A percentile compares a stretch with the other conserved stretches of the same genome.
These are phyloP conservation scores for Smutsia temminckii DNA, from an alignment of 2,797 vertebrate genomes.

Conservation along the genomic window DNA sequence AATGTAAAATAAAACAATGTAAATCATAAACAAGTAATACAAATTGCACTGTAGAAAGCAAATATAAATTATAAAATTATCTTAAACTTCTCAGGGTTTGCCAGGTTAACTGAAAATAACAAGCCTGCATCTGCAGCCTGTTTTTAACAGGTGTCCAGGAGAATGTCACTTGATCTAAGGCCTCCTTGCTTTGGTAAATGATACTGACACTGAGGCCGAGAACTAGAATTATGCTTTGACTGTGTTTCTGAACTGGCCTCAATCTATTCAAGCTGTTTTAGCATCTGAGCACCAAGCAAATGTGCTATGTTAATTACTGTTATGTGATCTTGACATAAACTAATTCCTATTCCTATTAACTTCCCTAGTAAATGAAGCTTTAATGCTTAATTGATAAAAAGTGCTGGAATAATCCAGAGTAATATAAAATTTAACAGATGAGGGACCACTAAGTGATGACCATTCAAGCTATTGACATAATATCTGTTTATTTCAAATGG, in stretches of 20 bases:
- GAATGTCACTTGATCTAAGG: constrained; percentile 81
- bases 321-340: constrained; percentile 61
- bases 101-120: constrained; percentile 48
- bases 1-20: constrained; percentile 73
- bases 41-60: constrained; percentile 79
- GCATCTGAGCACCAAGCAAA: constrained; percentile 57
- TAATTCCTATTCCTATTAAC: constrained; percentile 68
- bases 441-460: background rate
- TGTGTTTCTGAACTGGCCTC: constrained; percentile 67
- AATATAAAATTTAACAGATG: constrained; percentile 69
- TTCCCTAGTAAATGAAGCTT: constrained; percentile 62
- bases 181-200: constrained; percentile 83
- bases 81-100: constrained; percentile 74
- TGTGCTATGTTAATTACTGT: constrained; percentile 78
- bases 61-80: constrained; percentile 75
- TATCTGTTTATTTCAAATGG: constrained; percentile 29
- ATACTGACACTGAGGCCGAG: constrained; percentile 75
- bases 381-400: constrained; percentile 63
- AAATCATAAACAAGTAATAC: constrained; percentile 77
- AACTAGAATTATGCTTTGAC: constrained; percentile 85
- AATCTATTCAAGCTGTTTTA: constrained; percentile 64
- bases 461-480: constrained; percentile 5
- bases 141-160: constrained; percentile 85
- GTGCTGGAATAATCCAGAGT: constrained; percentile 41
- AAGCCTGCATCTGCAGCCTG: constrained; percentile 47